Base-by-base conservation (phyloP, 2,113 vertebrate genomes). In the Scalopus aquaticus region DNA sequence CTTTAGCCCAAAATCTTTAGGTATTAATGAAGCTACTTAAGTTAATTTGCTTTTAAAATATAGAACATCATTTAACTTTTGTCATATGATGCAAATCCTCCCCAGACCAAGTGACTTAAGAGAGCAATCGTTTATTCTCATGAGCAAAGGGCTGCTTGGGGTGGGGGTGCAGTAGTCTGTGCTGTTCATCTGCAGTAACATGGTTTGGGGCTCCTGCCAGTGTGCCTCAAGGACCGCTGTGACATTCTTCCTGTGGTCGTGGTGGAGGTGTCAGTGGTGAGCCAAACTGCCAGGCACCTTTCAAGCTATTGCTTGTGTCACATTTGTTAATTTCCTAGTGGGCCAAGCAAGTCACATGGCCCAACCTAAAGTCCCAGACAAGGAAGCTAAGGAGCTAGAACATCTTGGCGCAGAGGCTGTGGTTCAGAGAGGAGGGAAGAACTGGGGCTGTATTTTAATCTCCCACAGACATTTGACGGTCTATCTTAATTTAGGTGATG, bases 1-100 rank as follows among this genome's bases (percentile, higher is more conserved):
- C 9, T 72, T 80, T 67, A 84, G 32, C 20, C 13, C 37, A 13
- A 49, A 74, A 17, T 86, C 51, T 70, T 80, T 81, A 70, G 49
- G 9, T 39, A n/a, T 22, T 42, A 30, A 88, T 35, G 77, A 80
- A 95, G 35, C 44, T 60, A 32, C 49, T 76, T 78, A 62, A 6
- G 35, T 93, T 79, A 88, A 74, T 56, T 86, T 86, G 84, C 64
- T 88, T 93, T 79, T 83, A 82, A 89, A 78, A 67, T 74, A 35
- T 13, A 77, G n/a, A 49, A 2, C 26, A 4, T 83, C 3, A 32
- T 73, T 85, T 89, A 19, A 78, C 70, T 62, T 54, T 76, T 93
- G 54, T 64, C 9, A 5, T 35, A 3, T 86, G 76, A 35, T 83
- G 28, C 83, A 86, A 24, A 69, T 60, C 35, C 37, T 72, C 44